A percentile compares a stretch with the other conserved stretches of the same genome.
phyloP scores from a whole-genome alignment of 2,888 invertebrate species.

The Luperina testacea region DNA sequence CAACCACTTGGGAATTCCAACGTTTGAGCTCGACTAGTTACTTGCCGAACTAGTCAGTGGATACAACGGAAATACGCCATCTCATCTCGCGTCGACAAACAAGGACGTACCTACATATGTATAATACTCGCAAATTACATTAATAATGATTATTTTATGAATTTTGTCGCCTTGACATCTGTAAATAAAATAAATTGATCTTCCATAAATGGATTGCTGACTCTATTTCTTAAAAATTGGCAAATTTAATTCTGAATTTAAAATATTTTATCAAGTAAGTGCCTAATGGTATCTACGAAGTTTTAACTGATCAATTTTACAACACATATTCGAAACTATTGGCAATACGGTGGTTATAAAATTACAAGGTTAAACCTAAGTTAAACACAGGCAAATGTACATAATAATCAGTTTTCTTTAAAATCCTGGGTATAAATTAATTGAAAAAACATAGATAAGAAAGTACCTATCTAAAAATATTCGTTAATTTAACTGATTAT shows the following conservation, averaged over 20 bases:
- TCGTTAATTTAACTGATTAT: not conserved
- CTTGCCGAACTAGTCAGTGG: not conserved
- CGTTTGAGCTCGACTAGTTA: conserved; percentile 37
- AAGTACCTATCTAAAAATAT: not conserved
- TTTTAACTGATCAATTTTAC: not conserved
- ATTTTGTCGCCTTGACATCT: conserved; percentile 39
- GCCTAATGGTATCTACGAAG: not conserved
- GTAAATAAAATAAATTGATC: conserved; percentile 7
- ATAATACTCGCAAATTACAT: conserved; percentile 12
- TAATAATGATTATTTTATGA: conserved; percentile 24
- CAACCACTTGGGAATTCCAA: conserved; percentile 55
- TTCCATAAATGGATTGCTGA: conserved; percentile 1
- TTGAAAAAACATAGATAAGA: too few species aligned
- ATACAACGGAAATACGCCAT: conserved; percentile 18
- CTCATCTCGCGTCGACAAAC: not conserved
- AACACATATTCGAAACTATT: not conserved
- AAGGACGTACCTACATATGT: not conserved
- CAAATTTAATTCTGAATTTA: not conserved
- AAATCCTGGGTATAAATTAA: not conserved
- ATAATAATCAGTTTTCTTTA: not conserved
- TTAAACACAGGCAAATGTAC: not conserved
- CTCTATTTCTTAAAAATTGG: not conserved
- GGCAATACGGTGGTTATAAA: not conserved
- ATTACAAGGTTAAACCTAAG: not conserved
- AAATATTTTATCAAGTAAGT: conserved; percentile 6